Conservation (phyloP, 2,797 vertebrate genomes). For the Uromys caudimaculatus region DNA sequence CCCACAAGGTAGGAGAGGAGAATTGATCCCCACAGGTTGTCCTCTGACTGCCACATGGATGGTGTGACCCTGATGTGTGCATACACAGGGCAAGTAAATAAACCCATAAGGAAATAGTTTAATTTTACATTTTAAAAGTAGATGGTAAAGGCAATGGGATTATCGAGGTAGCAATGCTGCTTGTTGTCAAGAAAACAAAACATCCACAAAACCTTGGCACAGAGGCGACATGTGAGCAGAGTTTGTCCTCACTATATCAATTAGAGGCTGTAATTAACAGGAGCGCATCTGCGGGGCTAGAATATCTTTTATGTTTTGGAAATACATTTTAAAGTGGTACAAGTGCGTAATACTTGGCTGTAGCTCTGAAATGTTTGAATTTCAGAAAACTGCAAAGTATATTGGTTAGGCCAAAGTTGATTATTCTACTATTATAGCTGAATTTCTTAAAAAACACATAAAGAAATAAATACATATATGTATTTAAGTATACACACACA, state of each 20-base stretch:
- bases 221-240: not conserved
- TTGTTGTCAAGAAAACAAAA: not conserved
- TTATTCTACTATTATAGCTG: slow-evolving; percentile 22
- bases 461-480: not conserved
- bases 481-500: not conserved
- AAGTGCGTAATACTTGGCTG: not conserved
- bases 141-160: not conserved
- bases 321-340: not conserved
- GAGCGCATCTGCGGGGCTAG: not conserved
- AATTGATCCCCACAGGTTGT: not conserved
- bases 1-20: too few species aligned
- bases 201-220: not conserved
- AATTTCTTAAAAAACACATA: not conserved
- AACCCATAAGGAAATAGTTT: not conserved
- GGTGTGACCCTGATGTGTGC: not conserved
- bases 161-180: not conserved
- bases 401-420: not conserved
- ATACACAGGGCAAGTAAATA: not conserved
- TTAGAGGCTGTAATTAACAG: not conserved
- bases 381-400: not conserved
- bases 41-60: not conserved
- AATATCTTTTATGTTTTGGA: not conserved
- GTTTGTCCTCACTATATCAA: not conserved
- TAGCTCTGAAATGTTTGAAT: not conserved
- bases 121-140: too few species aligned